phyloP scores from a whole-genome alignment of 2,797 vertebrate genomes.

The Tokudaia muenninki region DNA sequence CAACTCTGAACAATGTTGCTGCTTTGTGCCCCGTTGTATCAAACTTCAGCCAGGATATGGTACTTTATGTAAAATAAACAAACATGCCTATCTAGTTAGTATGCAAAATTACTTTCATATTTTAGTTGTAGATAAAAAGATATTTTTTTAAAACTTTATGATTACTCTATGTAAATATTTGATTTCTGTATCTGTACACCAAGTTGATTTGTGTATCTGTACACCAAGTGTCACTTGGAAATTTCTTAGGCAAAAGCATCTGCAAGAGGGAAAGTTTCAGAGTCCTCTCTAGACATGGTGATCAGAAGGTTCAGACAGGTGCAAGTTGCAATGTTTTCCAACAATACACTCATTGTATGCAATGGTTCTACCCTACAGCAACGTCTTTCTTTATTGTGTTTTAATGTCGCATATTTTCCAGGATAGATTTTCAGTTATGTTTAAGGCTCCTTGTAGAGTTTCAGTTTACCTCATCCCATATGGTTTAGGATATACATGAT shows the following conservation, averaged over 20 bases:
- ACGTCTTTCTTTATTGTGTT: background rate
- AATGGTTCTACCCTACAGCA: background rate
- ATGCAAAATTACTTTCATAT: background rate
- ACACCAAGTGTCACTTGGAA: background rate
- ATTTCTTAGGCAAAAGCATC: background rate
- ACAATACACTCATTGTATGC: background rate
- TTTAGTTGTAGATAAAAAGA: background rate
- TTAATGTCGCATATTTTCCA: constrained; percentile 21
- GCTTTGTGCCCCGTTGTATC: background rate
- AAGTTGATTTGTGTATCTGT: background rate
- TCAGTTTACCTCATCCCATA: background rate
- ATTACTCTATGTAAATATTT: background rate
- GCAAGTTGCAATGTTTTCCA: background rate
- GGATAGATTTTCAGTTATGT: constrained; percentile 31
- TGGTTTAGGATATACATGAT: background rate
- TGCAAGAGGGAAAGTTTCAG: background rate
- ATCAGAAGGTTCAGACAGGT: constrained; percentile 1
- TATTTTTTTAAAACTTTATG: background rate
- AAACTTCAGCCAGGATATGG: background rate
- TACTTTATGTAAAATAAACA: background rate
- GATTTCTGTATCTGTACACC: background rate
- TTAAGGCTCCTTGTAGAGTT: constrained; percentile 22
- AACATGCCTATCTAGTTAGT: background rate
- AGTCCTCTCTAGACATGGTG: background rate
- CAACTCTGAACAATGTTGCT: too few relatives aligned